A percentile compares a stretch with the other conserved stretches of the same genome.
These are phyloP conservation scores for Orthosia gothica DNA, from an alignment of 2,888 invertebrate genomes.

Conservation along the genomic window DNA sequence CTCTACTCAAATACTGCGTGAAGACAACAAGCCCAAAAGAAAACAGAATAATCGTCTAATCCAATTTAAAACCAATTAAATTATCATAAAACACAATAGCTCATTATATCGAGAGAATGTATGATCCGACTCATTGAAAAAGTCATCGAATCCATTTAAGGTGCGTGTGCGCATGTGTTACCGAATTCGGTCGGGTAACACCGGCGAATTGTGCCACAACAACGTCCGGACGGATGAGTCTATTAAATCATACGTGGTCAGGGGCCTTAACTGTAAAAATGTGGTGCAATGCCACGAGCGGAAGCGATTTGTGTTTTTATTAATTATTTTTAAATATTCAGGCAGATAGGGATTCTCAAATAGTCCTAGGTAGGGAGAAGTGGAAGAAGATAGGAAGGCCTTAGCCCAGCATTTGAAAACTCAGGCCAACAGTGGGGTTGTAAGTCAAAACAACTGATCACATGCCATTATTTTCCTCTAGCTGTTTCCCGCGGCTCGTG, in stretches of 20 bases:
- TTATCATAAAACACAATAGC: constrained; percentile 50
- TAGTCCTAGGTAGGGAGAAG: too few species aligned
- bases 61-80: constrained; percentile 43
- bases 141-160: not conserved
- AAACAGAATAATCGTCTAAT: constrained; percentile 40
- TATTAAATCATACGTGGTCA: constrained; percentile 85
- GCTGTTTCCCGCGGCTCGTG: too few species aligned
- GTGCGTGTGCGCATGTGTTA: constrained; percentile 48
- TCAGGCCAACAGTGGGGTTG: too few species aligned
- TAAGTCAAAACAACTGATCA: too few species aligned
- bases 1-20: not conserved
- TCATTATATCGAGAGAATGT: constrained; percentile 38
- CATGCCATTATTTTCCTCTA: too few species aligned
- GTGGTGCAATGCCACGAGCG: constrained; percentile 60
- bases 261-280: constrained; percentile 84
- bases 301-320: constrained; percentile 61
- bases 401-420: too few species aligned
- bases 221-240: constrained; percentile 83
- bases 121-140: constrained; percentile 32
- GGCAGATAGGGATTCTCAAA: too few species aligned
- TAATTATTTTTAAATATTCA: not conserved
- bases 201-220: constrained; percentile 72
- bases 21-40: not conserved
- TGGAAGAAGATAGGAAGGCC: too few species aligned
- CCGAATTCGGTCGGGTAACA: constrained; percentile 59